Evolutionary conservation across 37 sponge, comb jelly and placozoan species (phyloP).

Genomic region (Cliona cf. orientalis): DNA sequence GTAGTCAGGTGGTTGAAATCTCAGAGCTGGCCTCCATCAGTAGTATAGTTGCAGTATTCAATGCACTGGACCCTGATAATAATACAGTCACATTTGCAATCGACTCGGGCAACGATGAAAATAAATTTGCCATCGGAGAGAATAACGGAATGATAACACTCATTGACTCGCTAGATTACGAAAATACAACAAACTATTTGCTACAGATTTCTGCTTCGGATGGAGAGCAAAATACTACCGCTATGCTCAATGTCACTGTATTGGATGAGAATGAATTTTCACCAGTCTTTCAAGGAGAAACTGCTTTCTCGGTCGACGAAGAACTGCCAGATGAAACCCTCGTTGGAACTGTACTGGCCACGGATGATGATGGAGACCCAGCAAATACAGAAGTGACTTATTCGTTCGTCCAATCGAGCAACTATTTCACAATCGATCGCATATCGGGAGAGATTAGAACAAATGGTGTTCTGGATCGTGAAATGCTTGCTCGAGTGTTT

Average conservation of each 20-base stretch:
- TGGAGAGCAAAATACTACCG: slow-evolving; percentile 8
- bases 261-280: slow-evolving; percentile 80
- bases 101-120: slow-evolving; percentile 27
- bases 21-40: slow-evolving; percentile 42
- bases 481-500: slow-evolving; percentile 42
- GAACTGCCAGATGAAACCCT: slow-evolving; percentile 30
- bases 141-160: slow-evolving; percentile 40
- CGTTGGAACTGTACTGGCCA: slow-evolving; percentile 51
- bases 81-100: neutral
- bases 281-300: slow-evolving; percentile 48
- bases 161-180: slow-evolving; percentile 54
- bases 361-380: slow-evolving; percentile 49
- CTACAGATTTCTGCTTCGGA: slow-evolving; percentile 63
- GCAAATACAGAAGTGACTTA: slow-evolving; percentile 7
- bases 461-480: slow-evolving; percentile 58
- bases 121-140: slow-evolving; percentile 45
- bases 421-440: slow-evolving; percentile 30
- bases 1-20: slow-evolving; percentile 20
- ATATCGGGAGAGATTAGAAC: slow-evolving; percentile 71
- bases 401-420: slow-evolving; percentile 4
- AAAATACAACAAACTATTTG: slow-evolving; percentile 28
- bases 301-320: slow-evolving; percentile 33
- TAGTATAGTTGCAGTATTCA: slow-evolving; percentile 25
- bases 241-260: slow-evolving; percentile 56
- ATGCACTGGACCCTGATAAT: slow-evolving; percentile 28